A percentile compares a stretch with the other conserved stretches of the same genome.
Evolutionary conservation across 2,797 vertebrate genomes (phyloP).

Genomic region (Coregonus suidteri): DNA sequence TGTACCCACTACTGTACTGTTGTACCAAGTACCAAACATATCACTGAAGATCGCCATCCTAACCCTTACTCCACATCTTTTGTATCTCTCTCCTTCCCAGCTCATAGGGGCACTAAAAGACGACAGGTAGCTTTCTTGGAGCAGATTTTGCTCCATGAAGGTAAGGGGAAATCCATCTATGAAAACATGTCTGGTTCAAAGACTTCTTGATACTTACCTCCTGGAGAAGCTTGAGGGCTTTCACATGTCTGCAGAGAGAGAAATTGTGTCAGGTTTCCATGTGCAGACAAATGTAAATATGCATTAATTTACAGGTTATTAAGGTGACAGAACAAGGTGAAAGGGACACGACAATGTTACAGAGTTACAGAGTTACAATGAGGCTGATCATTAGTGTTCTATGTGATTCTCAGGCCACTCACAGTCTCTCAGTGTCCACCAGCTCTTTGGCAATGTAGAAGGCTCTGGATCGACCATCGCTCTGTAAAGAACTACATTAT

Average conservation of each 20-base stretch:
- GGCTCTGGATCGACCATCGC: constrained; percentile 86
- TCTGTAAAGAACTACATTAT: constrained; percentile 71
- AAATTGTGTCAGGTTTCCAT: constrained; percentile 23
- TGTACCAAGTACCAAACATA: too few species aligned
- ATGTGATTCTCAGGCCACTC: constrained; percentile 64
- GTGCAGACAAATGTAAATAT: constrained; percentile 10
- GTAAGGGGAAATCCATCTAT: not conserved
- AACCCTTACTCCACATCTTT: too few species aligned
- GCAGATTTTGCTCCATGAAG: too few species aligned
- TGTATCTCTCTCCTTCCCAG: too few species aligned
- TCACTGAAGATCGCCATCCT: too few species aligned
- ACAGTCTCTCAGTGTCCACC: constrained; percentile 90
- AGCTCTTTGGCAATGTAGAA: constrained; percentile 88
- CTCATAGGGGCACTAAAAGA: too few species aligned
- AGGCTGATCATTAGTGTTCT: constrained; percentile 16
- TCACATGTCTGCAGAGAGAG: constrained; percentile 84
- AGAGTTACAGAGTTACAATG: constrained; percentile 17
- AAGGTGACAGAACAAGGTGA: not conserved
- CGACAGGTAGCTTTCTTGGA: too few species aligned
- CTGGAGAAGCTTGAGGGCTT: constrained; percentile 83
- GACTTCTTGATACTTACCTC: constrained; percentile 76
- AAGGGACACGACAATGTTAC: constrained; percentile 13
- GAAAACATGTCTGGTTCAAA: not conserved
- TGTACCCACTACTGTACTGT: not conserved
- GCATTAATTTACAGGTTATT: not conserved